Evolutionary conservation across 2,888 invertebrate species (phyloP), one percentile per base, ranked within the genome.

Genomic region (Ptilodon capucinus): DNA sequence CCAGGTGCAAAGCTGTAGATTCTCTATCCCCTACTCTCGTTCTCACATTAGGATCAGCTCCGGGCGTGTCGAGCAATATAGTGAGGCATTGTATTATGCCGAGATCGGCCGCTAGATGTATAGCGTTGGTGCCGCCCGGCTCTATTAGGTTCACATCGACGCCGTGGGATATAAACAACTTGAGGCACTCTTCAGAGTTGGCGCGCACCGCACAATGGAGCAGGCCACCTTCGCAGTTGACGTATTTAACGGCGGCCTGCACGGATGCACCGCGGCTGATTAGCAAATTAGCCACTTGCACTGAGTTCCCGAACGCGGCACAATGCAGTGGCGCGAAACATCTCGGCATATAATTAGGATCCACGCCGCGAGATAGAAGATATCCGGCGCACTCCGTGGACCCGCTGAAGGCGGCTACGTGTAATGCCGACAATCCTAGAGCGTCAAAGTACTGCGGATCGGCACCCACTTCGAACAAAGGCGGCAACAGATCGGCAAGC

Each of bases 301-400:
- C 93, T 54, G 97, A 95, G 74, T 97, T 96, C 11, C 97, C 96
- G 84, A 97, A 97, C 25, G 97, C 97, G 11, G 97, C 96, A 76
- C 96, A 97, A 81, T 98, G 97, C 49, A 98, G 92, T 0, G 97
- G 97, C 39, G 95, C 95, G 76, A 95, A 95, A 64, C 94, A 93
- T 76, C 95, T 94, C 50, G 93, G 93, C 72, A 93, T 92, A 42
- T 93, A 92, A 82, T 95, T 94, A 7, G 95, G 92, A 68, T 94
- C 94, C 59, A 93, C 92, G 1, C 94, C 95, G 66, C 93, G 92
- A 21, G 92, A 84, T 40, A 96, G 92, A 42, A 97, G 90, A 72
- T 93, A 95, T 62, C 92, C 92, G 7, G 95, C 93, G 54, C 95
- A 94, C 14, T 94, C 93, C 41, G 93, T 81, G 56, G 94, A 95